A percentile compares a stretch with the other conserved stretches of the same genome.
Conservation (phyloP, 2,888 invertebrate genomes). For the Hypolimnas misippus region DNA sequence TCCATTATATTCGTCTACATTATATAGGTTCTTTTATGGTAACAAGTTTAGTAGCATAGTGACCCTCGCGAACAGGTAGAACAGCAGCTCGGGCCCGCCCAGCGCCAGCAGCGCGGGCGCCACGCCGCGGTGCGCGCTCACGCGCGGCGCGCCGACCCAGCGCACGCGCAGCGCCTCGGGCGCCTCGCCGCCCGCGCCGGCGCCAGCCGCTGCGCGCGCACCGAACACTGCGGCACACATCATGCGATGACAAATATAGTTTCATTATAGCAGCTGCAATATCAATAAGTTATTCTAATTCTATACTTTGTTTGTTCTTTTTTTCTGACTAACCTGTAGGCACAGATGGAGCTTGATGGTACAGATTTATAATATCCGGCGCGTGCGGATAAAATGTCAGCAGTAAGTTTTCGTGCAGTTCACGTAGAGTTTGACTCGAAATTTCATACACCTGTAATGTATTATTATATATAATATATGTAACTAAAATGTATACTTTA, state of each 20-base stretch:
- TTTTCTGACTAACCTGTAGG: slow-evolving; percentile 66
- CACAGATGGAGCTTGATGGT: slow-evolving; percentile 68
- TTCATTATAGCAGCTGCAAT: not conserved
- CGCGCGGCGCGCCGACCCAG: slow-evolving; percentile 59
- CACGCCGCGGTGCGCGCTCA: slow-evolving; percentile 78
- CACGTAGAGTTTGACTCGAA: slow-evolving; percentile 74
- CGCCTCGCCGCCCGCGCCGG: slow-evolving; percentile 47
- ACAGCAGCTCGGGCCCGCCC: slow-evolving; percentile 86
- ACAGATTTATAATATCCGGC: slow-evolving; percentile 79
- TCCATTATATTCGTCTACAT: no score
- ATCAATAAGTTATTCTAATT: no score
- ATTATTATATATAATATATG: not conserved
- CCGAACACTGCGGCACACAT: slow-evolving; percentile 40
- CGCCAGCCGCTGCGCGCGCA: slow-evolving; percentile 42
- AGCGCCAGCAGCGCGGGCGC: slow-evolving; percentile 82
- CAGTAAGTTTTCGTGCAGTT: slow-evolving; percentile 85
- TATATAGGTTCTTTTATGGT: no score
- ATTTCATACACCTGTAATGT: slow-evolving; percentile 77
- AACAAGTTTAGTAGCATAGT: not conserved
- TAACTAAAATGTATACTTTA: no score
- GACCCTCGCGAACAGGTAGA: slow-evolving; percentile 88
- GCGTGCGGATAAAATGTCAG: slow-evolving; percentile 86
- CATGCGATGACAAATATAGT: no score
- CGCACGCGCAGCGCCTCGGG: slow-evolving; percentile 65
- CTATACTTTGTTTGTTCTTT: no score